Percentiles rank a stretch among this genome's conserved stretches.
Evolutionary conservation across 2,797 vertebrate species (phyloP).

Genomic region (Typhlichthys subterraneus): DNA sequence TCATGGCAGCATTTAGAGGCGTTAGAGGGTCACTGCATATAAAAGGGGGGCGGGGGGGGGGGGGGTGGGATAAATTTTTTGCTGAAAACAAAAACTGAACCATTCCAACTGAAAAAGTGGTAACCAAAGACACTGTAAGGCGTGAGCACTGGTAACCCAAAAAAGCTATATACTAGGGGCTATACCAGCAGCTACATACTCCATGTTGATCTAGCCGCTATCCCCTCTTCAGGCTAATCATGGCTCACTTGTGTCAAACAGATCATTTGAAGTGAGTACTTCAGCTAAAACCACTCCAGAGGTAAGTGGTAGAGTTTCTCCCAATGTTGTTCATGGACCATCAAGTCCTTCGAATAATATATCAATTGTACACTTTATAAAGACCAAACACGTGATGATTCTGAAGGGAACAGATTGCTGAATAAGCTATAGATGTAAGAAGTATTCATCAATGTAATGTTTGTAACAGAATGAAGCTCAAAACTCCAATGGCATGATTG

Average conservation of each 20-base stretch:
- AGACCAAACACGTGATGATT: background rate
- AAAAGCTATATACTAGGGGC: background rate
- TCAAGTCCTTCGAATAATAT: too few relatives aligned
- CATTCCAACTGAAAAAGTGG: background rate
- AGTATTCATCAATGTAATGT: background rate
- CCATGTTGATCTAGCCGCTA: constrained; percentile 46
- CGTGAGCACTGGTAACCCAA: too few relatives aligned
- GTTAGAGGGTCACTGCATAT: constrained; percentile 20
- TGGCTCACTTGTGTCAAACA: constrained; percentile 29
- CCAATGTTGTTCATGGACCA: background rate
- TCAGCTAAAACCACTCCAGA: constrained; percentile 35
- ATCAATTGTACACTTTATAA: too few relatives aligned
- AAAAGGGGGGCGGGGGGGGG: background rate
- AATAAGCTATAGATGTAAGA: background rate
- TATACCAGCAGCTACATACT: constrained; percentile 3
- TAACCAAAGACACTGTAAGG: background rate
- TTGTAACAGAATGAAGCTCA: background rate
- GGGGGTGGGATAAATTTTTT: too few relatives aligned
- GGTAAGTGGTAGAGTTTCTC: constrained; percentile 45
- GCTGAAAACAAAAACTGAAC: too few relatives aligned
- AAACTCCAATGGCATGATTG: constrained; percentile 5
- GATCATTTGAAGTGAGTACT: constrained; percentile 42
- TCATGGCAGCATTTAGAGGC: constrained; percentile 33
- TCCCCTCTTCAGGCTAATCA: constrained; percentile 43
- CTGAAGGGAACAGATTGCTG: too few relatives aligned